Percentiles rank a stretch among this genome's conserved stretches.
Conservation (phyloP, 2,113 vertebrate species). For the Lagopus muta region DNA sequence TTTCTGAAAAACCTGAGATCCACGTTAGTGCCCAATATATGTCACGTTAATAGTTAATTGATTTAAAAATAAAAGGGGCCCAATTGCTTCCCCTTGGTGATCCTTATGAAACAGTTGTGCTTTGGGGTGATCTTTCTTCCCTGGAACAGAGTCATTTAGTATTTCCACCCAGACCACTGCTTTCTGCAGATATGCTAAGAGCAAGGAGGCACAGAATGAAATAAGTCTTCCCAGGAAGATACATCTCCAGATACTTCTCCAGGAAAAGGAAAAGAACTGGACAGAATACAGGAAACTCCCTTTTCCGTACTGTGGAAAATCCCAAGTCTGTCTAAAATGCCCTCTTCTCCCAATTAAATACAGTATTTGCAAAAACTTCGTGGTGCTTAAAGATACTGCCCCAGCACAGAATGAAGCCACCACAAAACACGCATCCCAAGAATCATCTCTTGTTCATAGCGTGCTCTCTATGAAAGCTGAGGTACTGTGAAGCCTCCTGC, state of each 20-base stretch:
- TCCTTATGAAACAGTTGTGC: neutral
- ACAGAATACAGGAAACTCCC: neutral
- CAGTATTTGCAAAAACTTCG: neutral
- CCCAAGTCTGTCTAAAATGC: neutral
- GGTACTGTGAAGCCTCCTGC: neutral
- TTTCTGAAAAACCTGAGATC: neutral
- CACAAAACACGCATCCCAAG: neutral
- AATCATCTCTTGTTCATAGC: neutral
- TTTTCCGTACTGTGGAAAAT: neutral
- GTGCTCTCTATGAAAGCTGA: neutral
- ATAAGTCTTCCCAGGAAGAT: neutral
- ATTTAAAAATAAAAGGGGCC: neutral
- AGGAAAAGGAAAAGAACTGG: neutral
- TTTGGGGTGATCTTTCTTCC: conserved; percentile 11
- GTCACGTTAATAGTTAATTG: neutral
- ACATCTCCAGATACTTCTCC: neutral
- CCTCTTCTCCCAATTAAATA: neutral
- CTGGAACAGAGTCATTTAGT: neutral
- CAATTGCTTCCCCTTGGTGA: neutral
- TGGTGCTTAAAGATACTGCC: neutral
- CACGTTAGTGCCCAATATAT: neutral
- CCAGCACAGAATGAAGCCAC: neutral
- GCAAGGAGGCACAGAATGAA: conserved; percentile 2
- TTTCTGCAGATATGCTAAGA: conserved; percentile 21
- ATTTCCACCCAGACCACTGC: conserved; percentile 3